phyloP scores from a whole-genome alignment of 2,113 vertebrate genomes.

The Dasyornis broadbenti region DNA sequence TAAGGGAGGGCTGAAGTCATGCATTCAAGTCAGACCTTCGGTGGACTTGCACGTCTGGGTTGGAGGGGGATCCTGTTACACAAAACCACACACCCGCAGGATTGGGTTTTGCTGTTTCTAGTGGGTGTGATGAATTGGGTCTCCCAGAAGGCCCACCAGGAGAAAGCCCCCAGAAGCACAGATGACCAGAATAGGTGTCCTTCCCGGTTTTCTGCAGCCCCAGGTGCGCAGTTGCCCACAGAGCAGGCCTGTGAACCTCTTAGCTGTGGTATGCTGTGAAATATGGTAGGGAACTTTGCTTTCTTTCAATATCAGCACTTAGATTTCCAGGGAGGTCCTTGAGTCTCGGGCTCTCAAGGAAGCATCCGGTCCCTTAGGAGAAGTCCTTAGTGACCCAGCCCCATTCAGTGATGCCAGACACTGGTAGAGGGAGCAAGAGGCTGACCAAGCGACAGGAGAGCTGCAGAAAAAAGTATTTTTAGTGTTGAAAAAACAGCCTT shows the following conservation, averaged over 20 bases:
- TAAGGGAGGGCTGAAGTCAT: conserved; percentile 32
- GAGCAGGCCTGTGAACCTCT: not conserved
- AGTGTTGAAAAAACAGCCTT: not conserved
- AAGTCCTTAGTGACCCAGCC: not conserved
- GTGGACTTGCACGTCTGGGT: not conserved
- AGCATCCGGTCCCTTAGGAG: not conserved
- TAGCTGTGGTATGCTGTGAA: not conserved
- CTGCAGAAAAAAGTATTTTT: not conserved
- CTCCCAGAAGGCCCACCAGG: not conserved
- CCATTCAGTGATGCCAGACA: not conserved
- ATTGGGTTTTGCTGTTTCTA: conserved; percentile 54
- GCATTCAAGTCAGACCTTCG: not conserved
- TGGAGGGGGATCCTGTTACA: conserved; percentile 37
- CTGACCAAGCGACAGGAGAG: not conserved
- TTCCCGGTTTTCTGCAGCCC: not conserved
- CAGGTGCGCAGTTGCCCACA: not conserved
- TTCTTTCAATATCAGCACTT: not conserved
- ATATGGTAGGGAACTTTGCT: not conserved
- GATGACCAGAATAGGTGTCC: not conserved
- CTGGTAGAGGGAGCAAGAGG: not conserved
- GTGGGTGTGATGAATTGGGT: conserved; percentile 2
- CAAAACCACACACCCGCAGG: not conserved
- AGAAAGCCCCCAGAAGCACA: not conserved
- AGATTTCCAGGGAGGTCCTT: not conserved
- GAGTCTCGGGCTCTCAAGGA: not conserved